Evolutionary conservation across 2,113 vertebrate genomes (phyloP), one percentile per base, ranked within the genome.

Genomic region (Serranochromis macrocephalus): DNA sequence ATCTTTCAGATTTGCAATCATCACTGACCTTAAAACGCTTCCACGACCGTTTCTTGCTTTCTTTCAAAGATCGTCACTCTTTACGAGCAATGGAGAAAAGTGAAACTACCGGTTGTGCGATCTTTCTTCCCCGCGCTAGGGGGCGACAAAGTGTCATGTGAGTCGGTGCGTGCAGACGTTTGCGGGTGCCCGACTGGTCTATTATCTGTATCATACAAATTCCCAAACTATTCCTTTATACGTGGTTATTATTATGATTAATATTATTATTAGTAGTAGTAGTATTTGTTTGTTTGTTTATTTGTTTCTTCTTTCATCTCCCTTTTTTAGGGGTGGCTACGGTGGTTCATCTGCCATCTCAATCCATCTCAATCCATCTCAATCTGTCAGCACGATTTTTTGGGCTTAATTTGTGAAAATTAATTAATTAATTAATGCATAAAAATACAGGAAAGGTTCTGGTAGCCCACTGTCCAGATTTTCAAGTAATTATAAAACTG

Each of bases 11-110:
- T 49, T 4, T 21, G 11, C 4, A 12, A 55, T 13, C 26, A 17
- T 66, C 53, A 94, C 94, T 85, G 78, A 95, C 94, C 94, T 94
- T 91, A 11, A 7, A 54, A 9, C 19, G 4, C 26, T 58, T 71
- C 83, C 78, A n/a, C 31, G 53, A n/a, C 11, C 14, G 26, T 40
- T 66, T 81, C 24, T 87, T 47, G 75, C 9, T 66, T 24, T 57
- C 42, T 24, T 26, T 38, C 53, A 82, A 26, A 83, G 75, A 45
- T 58, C 85, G 89, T 87, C 91, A 81, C 75, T 66, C 84, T 92
- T 82, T 42, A 53, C 80, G 26, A 84, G 75, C 38, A 71, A 51
- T 40, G 42, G 82, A 24, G 90, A 85, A 91, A 95, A 95, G 92
- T 90, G 95, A 96, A 96, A 95, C 90, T 91, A 84, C 57, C 9